These are phyloP conservation scores for Phalera bucephala DNA, from an alignment of 2,888 invertebrate species.

Conservation along the genomic window DNA sequence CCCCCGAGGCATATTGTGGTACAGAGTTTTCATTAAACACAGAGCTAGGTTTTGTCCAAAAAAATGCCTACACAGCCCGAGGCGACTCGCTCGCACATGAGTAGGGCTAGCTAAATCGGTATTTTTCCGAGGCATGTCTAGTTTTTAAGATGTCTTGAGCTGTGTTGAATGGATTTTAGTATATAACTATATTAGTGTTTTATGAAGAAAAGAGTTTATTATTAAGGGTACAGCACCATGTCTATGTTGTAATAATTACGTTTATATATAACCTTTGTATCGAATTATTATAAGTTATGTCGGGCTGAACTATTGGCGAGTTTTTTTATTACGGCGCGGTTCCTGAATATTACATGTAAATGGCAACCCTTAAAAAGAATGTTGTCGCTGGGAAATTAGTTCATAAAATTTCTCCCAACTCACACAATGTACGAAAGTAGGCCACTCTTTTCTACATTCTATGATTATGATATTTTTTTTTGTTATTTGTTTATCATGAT, in stretches of 20 bases:
- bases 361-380: slow-evolving; percentile 36
- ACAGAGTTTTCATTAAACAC: slow-evolving; percentile 80
- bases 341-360: too few relatives aligned
- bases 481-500: slow-evolving; percentile 20
- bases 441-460: slow-evolving; percentile 36
- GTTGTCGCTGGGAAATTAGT: slow-evolving; percentile 78
- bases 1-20: slow-evolving; percentile 73
- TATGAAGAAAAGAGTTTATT: too few relatives aligned
- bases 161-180: too few relatives aligned
- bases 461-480: slow-evolving; percentile 43
- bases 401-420: slow-evolving; percentile 68
- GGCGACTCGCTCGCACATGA: slow-evolving; percentile 66
- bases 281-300: too few relatives aligned
- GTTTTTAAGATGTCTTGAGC: too few relatives aligned
- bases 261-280: too few relatives aligned
- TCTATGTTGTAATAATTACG: too few relatives aligned
- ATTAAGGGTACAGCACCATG: too few relatives aligned
- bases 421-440: slow-evolving; percentile 43
- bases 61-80: slow-evolving; percentile 64
- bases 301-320: too few relatives aligned
- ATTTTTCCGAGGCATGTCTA: neutral
- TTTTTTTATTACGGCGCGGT: too few relatives aligned
- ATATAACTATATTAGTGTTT: too few relatives aligned
- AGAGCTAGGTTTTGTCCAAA: slow-evolving; percentile 66
- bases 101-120: slow-evolving; percentile 11